These are phyloP conservation scores for Huso huso DNA, from an alignment of 2,797 vertebrate species.

Conservation along the genomic window DNA sequence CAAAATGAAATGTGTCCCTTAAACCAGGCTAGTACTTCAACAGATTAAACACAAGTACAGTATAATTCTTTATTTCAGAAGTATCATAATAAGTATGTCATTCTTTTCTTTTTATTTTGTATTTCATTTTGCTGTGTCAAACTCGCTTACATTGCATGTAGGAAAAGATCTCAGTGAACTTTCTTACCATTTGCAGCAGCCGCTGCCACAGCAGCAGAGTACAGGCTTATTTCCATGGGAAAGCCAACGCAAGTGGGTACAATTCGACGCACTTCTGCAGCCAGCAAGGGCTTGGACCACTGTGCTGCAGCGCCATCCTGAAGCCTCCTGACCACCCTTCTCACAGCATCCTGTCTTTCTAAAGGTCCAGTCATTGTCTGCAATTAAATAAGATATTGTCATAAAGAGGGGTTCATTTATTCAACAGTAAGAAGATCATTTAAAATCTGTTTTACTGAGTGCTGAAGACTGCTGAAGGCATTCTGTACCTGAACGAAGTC, in stretches of 20 bases:
- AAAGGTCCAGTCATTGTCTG: slow-evolving; percentile 40
- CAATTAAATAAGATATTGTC: neutral
- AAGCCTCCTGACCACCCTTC: slow-evolving; percentile 31
- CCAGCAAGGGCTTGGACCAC: slow-evolving; percentile 50
- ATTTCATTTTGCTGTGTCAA: too few species aligned
- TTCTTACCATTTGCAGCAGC: slow-evolving; percentile 43
- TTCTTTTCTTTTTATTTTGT: too few species aligned
- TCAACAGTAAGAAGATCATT: neutral
- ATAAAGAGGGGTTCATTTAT: neutral
- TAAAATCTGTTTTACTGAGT: neutral
- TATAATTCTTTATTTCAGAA: too few species aligned
- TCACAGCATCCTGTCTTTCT: slow-evolving; percentile 25
- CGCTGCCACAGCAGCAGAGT: slow-evolving; percentile 50
- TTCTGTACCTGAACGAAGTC: slow-evolving; percentile 50
- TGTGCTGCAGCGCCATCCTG: slow-evolving; percentile 40
- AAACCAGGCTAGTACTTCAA: too few species aligned
- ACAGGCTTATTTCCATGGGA: slow-evolving; percentile 64
- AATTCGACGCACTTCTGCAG: slow-evolving; percentile 53
- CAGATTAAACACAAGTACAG: too few species aligned
- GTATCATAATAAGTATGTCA: too few species aligned
- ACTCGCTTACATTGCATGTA: too few species aligned
- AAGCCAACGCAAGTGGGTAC: slow-evolving; percentile 61
- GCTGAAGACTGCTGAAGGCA: neutral
- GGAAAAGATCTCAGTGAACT: too few species aligned
- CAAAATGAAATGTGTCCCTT: too few species aligned